These are phyloP conservation scores for Acronicta aceris DNA, from an alignment of 2,888 invertebrate genomes.

Conservation along the genomic window DNA sequence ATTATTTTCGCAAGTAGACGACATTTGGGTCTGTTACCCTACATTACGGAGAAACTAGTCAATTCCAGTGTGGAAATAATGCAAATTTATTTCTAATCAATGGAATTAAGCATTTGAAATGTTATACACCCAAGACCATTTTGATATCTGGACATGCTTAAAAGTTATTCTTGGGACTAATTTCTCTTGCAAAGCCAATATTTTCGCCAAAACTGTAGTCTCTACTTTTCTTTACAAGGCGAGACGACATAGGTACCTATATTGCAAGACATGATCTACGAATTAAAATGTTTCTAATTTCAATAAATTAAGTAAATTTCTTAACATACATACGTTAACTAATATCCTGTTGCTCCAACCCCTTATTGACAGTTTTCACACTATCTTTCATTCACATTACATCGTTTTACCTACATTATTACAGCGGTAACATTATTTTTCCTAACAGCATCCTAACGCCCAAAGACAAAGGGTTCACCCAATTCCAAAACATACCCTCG, in stretches of 20 bases:
- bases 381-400: not conserved
- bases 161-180: not conserved
- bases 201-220: not conserved
- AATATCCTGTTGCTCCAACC: no score
- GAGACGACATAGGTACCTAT: no score
- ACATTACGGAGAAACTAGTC: constrained; percentile 41
- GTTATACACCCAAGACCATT: constrained; percentile 2
- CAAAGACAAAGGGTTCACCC: constrained; percentile 62
- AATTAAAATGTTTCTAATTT: no score
- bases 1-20: constrained; percentile 56
- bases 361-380: no score
- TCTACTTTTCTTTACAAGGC: not conserved
- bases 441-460: constrained; percentile 5
- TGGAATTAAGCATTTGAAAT: constrained; percentile 18
- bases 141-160: constrained; percentile 1
- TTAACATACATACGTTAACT: no score
- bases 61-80: constrained; percentile 43
- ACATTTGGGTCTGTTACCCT: constrained; percentile 50
- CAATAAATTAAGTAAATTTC: no score
- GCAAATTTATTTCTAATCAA: constrained; percentile 40
- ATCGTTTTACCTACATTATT: not conserved
- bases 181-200: not conserved
- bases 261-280: no score
- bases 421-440: constrained; percentile 3
- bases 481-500: constrained; percentile 64